Evolutionary conservation across 2,797 vertebrate species (phyloP).

Genomic region (Pantherophis alleghaniensis): DNA sequence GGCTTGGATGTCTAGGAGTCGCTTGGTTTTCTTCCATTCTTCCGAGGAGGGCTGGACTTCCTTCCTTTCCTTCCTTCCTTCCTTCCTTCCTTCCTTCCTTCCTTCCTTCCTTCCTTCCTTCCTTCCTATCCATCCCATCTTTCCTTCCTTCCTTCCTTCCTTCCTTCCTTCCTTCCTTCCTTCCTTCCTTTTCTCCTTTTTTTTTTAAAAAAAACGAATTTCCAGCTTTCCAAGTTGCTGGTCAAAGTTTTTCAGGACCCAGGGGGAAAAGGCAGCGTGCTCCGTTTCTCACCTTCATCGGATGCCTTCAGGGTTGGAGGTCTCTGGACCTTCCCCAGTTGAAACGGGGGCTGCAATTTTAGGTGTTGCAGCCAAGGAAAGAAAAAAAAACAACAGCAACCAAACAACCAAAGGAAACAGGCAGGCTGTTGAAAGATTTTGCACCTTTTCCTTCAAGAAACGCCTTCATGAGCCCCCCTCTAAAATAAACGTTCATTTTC

Average conservation of each 20-base stretch:
- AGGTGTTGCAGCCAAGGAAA: background rate
- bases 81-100: too few relatives aligned
- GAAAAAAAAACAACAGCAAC: background rate
- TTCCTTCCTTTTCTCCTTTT: rapidly evolving
- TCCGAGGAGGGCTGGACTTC: background rate
- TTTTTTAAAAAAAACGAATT: background rate
- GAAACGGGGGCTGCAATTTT: background rate
- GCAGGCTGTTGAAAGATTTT: too few relatives aligned
- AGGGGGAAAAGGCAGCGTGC: too few relatives aligned
- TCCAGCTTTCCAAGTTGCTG: background rate
- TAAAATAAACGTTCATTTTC: background rate
- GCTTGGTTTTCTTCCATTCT: background rate
- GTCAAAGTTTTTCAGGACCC: background rate
- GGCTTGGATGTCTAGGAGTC: background rate
- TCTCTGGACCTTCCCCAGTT: background rate
- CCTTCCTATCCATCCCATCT: too few relatives aligned
- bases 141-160: background rate
- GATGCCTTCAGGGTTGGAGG: rapidly evolving
- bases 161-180: background rate
- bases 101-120: background rate
- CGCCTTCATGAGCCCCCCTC: background rate
- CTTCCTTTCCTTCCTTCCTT: too few relatives aligned
- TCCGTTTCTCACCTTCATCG: rapidly evolving
- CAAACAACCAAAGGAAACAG: too few relatives aligned
- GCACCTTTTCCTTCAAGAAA: rapidly evolving